Evolutionary conservation across 2,888 invertebrate species (phyloP).

Genomic region (Therioaphis trifolii): DNA sequence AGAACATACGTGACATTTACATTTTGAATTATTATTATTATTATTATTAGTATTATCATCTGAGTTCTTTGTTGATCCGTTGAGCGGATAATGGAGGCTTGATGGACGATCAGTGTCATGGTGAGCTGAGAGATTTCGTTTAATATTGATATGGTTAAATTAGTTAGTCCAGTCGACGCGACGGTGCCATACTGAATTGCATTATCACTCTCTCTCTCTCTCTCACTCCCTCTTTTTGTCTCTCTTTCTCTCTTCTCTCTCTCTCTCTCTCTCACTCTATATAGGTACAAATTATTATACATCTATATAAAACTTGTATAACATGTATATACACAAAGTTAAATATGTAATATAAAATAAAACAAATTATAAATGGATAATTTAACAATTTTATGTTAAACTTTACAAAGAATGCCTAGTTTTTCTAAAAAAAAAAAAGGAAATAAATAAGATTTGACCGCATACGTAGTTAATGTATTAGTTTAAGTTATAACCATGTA

Average conservation of each 20-base stretch:
- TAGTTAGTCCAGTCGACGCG: neutral
- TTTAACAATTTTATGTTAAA: too few relatives aligned
- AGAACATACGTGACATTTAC: too few relatives aligned
- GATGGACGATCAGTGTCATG: slow-evolving; percentile 23
- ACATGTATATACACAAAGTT: neutral
- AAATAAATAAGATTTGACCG: too few relatives aligned
- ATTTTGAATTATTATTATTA: too few relatives aligned
- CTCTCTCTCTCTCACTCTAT: neutral
- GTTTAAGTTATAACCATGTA: too few relatives aligned
- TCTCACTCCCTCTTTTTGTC: neutral
- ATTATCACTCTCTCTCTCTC: neutral
- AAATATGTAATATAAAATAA: too few relatives aligned
- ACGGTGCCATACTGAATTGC: neutral
- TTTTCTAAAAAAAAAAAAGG: too few relatives aligned
- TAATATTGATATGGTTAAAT: slow-evolving; percentile 52
- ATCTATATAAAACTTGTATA: too few relatives aligned
- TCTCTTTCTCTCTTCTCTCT: neutral
- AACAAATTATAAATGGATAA: too few relatives aligned
- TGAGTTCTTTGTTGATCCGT: neutral
- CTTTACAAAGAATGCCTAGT: too few relatives aligned
- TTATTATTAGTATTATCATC: slow-evolving; percentile 35
- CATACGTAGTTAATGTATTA: too few relatives aligned
- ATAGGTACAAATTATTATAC: neutral
- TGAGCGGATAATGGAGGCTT: slow-evolving; percentile 12
- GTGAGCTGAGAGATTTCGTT: slow-evolving; percentile 17